Evolutionary conservation across 2,888 invertebrate species (phyloP), one percentile per base, ranked within the genome.

Genomic region (Platycheirus rosarum): DNA sequence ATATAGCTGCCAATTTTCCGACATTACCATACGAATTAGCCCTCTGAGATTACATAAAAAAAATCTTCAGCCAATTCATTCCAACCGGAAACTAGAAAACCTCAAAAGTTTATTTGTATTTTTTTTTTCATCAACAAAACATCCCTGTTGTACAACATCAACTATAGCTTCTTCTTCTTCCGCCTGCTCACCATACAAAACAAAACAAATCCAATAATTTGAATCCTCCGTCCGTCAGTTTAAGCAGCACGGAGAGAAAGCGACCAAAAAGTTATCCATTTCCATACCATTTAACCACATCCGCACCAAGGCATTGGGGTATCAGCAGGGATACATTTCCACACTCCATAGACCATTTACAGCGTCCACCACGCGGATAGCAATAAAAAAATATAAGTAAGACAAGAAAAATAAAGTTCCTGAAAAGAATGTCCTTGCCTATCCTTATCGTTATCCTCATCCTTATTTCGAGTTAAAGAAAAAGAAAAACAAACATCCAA

Each of bases 271-370:
- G 49, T 57, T 60, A 70, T 76, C 66, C 70, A 62, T 80, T 80
- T 80, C 80, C 80, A 80, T 80, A 42, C 70, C 80, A 80, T 80
- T 80, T 80, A 80, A 80, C 80, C 80, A 49, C 70, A 76, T 53
- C 80, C 80, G 55, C 62, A 70, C 66, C 53, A 66, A 80, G 53
- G 70, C 44, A 63, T 57, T n/a, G n/a, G n/a, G n/a, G 40, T 49
- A 68, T 23, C n/a, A 8, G 6, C n/a, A 8, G 6, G 55, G 55
- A 57, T 55, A 48, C 60, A 35, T 63, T 55, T 51, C 48, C 65
- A 63, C 69, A 76, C 76, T 77, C 70, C 55, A 55, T 76, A 55
- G 79, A 46, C 75, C 65, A 75, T 80, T 44, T 70, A 80, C 23
- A 37, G 51, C 23, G 69, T 44, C 65, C 63, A 60, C 65, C 63